phyloP scores from a whole-genome alignment of 2,797 vertebrate genomes.

The Pitangus sulphuratus region DNA sequence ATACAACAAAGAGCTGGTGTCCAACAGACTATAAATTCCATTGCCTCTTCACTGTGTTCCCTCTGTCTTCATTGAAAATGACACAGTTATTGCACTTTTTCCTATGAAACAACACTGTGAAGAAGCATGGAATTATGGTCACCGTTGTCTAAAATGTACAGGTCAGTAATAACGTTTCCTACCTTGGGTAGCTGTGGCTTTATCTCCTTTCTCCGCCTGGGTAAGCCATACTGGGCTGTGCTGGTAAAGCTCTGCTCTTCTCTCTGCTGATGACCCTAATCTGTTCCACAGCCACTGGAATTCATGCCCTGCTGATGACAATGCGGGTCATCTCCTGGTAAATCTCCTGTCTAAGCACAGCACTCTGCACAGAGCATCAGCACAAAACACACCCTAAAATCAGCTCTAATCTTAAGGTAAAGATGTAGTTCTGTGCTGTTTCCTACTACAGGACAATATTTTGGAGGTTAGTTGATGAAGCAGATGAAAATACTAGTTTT shows the following conservation, averaged over 20 bases:
- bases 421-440: not conserved
- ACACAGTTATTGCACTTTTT: not conserved
- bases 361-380: not conserved
- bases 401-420: not conserved
- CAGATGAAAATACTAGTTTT: not conserved
- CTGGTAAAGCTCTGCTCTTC: slow-evolving; percentile 52
- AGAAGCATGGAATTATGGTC: not conserved
- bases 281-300: slow-evolving; percentile 40
- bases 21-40: not conserved
- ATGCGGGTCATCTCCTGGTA: not conserved
- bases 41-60: not conserved
- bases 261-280: slow-evolving; percentile 66
- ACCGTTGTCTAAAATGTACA: not conserved
- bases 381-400: not conserved
- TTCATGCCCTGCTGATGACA: slow-evolving; percentile 50
- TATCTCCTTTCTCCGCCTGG: slow-evolving; percentile 36
- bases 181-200: slow-evolving; percentile 57
- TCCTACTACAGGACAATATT: not conserved
- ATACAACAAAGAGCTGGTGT: not conserved
- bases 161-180: slow-evolving; percentile 25
- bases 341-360: slow-evolving; percentile 16
- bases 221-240: slow-evolving; percentile 40
- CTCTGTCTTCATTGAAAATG: not conserved
- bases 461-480: not conserved
- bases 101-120: not conserved